Evolutionary conservation across 1,140 invertebrate genomes (phyloP), one percentile per base, ranked within the genome.

Genomic region (Danaus plexippus): DNA sequence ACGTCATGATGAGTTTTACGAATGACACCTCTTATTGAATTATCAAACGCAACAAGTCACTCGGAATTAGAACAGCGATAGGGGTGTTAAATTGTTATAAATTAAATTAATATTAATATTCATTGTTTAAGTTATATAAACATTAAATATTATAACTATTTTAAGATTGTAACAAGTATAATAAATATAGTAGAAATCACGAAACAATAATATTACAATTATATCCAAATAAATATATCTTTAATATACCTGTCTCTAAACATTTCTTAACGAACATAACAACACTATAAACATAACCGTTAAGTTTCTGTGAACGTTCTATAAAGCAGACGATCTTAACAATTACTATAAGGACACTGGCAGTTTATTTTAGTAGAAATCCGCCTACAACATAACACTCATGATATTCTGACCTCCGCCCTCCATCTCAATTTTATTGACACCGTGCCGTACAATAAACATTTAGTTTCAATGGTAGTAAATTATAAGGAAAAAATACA

Each of bases 331-430:
- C 57, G 54, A 64, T 57, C 59, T 63, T 73, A 73, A 77, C 77
- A 82, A 76, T 77, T 76, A 79, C 61, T 60, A 22, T 54, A 64
- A 73, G 72, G 75, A 74, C 72, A 69, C 71, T 74, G 52, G 63
- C 57, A 74, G 66, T 78, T 79, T 80, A 77, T 81, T 80, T 80
- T 74, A 81, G 68, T 71, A 71, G 81, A 85, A 80, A 75, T 73
- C 70, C 80, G 75, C 82, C 82, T 75, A 85, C 80, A 65, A 75
- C 47, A 78, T 83, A 71, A 71, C 69, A 63, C 72, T 68, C 68
- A 76, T 75, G 73, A 77, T 77, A 77, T 77, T 69, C 64, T 70
- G 81, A 85, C 80, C 82, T 77, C 64, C 80, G 78, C 72, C 75
- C 81, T 75, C 69, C 57, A 61, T 69, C 52, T 59, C 53, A 58